These are phyloP conservation scores for Hoplostethus atlanticus DNA, from an alignment of 2,797 vertebrate genomes.

Conservation along the genomic window DNA sequence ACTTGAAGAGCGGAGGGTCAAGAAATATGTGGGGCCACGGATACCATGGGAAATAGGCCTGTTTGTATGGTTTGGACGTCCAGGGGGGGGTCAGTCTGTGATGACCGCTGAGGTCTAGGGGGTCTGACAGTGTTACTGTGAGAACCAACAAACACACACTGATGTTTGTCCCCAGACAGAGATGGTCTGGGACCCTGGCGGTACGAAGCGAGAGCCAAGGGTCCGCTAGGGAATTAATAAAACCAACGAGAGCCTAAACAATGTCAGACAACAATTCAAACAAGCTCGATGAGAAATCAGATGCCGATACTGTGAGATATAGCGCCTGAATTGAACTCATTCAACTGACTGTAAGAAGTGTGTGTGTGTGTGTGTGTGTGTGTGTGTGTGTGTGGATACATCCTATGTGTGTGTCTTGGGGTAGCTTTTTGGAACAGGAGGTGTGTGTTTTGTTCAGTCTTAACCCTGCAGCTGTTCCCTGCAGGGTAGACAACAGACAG, in stretches of 20 bases:
- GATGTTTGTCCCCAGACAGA: conserved; percentile 51
- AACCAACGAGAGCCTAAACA: conserved; percentile 59
- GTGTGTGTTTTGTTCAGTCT: conserved; percentile 52
- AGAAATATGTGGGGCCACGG: conserved; percentile 23
- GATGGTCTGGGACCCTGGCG: conserved; percentile 23
- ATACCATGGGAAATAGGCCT: conserved; percentile 57
- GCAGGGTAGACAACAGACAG: conserved; percentile 22
- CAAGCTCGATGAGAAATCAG: conserved; percentile 45
- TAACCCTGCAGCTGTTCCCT: conserved; percentile 56
- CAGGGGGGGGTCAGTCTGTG: conserved; percentile 36
- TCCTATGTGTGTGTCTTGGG: conserved; percentile 5
- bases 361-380: neutral
- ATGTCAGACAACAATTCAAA: conserved; percentile 62
- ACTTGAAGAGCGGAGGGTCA: conserved; percentile 26
- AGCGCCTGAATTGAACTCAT: conserved; percentile 12
- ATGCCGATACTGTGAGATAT: conserved; percentile 40
- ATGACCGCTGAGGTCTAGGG: conserved; percentile 50
- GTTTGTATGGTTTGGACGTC: conserved; percentile 40
- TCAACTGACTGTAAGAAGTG: neutral
- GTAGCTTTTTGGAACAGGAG: conserved; percentile 25
- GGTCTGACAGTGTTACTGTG: conserved; percentile 57
- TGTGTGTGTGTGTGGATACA: neutral
- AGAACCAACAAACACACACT: conserved; percentile 67
- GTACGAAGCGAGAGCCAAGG: conserved; percentile 35
- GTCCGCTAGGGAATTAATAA: conserved; percentile 42